These are phyloP conservation scores for Hylaeus volcanicus DNA, from an alignment of 1,140 invertebrate genomes.

Conservation along the genomic window DNA sequence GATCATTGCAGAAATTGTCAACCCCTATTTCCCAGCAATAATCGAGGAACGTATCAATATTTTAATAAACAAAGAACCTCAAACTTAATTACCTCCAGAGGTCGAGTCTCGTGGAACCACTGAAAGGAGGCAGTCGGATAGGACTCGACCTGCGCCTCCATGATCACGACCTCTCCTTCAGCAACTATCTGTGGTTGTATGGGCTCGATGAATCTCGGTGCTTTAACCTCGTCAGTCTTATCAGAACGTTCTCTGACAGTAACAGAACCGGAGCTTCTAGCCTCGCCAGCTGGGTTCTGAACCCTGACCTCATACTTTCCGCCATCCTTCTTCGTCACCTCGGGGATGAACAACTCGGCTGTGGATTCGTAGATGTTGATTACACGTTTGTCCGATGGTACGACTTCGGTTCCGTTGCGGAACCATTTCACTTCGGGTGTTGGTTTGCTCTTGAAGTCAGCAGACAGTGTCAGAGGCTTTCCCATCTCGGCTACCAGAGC, in stretches of 20 bases:
- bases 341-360: conserved; percentile 86
- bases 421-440: conserved; percentile 91
- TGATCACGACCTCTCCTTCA: conserved; percentile 88
- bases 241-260: conserved; percentile 82
- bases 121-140: conserved; percentile 91
- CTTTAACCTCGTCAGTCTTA: conserved; percentile 83
- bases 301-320: conserved; percentile 93
- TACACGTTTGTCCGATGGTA: conserved; percentile 84
- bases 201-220: conserved; percentile 88
- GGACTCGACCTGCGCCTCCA: conserved; percentile 89
- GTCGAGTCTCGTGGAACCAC: conserved; percentile 87
- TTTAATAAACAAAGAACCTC: neutral
- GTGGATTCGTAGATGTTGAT: conserved; percentile 85
- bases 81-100: conserved; percentile 76
- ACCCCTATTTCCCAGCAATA: too few species aligned
- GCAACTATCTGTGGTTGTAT: conserved; percentile 87
- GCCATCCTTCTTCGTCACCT: conserved; percentile 86
- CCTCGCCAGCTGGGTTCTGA: conserved; percentile 88
- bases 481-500: conserved; percentile 84
- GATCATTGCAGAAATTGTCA: too few species aligned
- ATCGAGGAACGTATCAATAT: too few species aligned
- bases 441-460: conserved; percentile 87
- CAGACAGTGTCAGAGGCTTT: conserved; percentile 84
- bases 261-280: conserved; percentile 89
- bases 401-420: conserved; percentile 91